Evolutionary conservation across 2,888 invertebrate genomes (phyloP).

Genomic region (Diarsia rubi): DNA sequence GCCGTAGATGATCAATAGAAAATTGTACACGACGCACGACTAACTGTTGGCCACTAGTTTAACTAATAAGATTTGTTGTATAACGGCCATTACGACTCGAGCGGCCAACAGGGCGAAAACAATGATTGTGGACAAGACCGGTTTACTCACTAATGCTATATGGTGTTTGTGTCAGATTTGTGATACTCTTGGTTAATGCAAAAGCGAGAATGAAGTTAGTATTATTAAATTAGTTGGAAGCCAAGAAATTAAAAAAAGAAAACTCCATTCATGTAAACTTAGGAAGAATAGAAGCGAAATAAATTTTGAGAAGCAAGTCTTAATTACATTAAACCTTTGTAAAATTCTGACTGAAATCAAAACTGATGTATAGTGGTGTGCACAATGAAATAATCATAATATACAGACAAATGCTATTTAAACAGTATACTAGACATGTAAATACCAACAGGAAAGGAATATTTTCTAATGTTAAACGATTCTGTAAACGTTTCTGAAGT

Average conservation of each 20-base stretch:
- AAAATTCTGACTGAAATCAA: background rate
- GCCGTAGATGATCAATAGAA: slow-evolving; percentile 60
- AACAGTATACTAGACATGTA: slow-evolving; percentile 10
- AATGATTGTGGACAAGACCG: slow-evolving; percentile 81
- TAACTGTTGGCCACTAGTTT: slow-evolving; percentile 72
- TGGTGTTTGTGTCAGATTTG: slow-evolving; percentile 56
- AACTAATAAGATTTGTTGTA: slow-evolving; percentile 85
- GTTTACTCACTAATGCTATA: slow-evolving; percentile 72
- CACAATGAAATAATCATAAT: slow-evolving; percentile 11
- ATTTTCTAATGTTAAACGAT: slow-evolving; percentile 42
- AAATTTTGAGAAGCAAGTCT: background rate
- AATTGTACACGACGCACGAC: slow-evolving; percentile 74
- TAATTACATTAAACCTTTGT: background rate
- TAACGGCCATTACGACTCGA: slow-evolving; percentile 82
- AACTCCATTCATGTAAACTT: background rate
- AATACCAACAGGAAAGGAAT: slow-evolving; percentile 15
- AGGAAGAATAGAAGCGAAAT: background rate
- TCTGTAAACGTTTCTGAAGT: slow-evolving; percentile 37
- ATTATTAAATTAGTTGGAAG: background rate
- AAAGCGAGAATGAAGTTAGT: slow-evolving; percentile 18
- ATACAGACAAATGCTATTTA: slow-evolving; percentile 10
- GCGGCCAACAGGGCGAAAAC: slow-evolving; percentile 81
- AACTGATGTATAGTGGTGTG: background rate
- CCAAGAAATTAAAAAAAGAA: background rate
- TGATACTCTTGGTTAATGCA: slow-evolving; percentile 40